Base-by-base conservation (phyloP, 2,888 invertebrate genomes). In the Acleris emargana region DNA sequence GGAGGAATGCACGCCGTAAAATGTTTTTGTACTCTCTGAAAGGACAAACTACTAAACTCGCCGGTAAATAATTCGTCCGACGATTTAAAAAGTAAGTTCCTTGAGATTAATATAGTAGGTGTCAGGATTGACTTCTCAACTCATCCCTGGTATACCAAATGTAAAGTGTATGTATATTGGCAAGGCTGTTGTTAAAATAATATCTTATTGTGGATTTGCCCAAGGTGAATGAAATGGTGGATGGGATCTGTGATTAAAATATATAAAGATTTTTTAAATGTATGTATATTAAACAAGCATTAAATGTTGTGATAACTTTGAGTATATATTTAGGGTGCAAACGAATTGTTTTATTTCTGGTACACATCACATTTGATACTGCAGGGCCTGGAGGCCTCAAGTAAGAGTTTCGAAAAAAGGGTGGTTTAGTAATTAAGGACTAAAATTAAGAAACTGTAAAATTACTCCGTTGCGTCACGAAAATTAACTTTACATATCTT, bases 211-310 rank as follows among this genome's bases (percentile, higher is more conserved):
- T 52, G 17, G 25, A 54, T 53, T 51, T 58, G 25, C 50, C 20
- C 16, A 32, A 47, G 58, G 49, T 58, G 17, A 42, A 53, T 20
- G 7, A 11, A 43, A 47, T 22, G 47, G 58, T 63, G 63, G 22
- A 42, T 38, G 45, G 47, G 47, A 58, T 59, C 59, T 59, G 64
- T 64, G 64, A 64, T 64, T 64, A 49, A 50, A 45, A 38, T 13
- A 38, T 13, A 38, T 38, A 25, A 25, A 25, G 25, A 16, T 42
- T 42, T 42, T 42, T 42, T 54, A 59, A 64, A 50, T 43, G 53
- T 50, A 59, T 57, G 20, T 60, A 43, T 55, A n/a, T 47, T 49
- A 22, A 54, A 59, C 20, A 49, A 25, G 53, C 47, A 54, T 49
- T 63, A 38, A 51, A 58, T 50, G 20, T 60, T 55, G 59, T 59